Base-by-base conservation (phyloP, 2,113 vertebrate genomes). In the Shinisaurus crocodilurus region DNA sequence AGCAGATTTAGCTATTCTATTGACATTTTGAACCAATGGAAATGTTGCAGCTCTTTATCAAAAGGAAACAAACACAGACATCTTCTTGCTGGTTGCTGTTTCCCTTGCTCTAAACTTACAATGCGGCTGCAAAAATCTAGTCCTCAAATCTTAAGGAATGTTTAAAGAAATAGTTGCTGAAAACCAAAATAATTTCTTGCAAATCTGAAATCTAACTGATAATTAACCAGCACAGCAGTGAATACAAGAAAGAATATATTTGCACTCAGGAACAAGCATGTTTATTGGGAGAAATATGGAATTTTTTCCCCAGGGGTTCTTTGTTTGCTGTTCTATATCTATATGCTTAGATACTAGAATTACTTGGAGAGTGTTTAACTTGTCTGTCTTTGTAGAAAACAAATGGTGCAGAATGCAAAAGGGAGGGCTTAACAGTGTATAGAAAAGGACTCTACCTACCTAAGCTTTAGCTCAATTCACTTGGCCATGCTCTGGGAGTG, bases 1-100 rank as follows among this genome's bases (percentile, higher is more conserved):
- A 85, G 82, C 15, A 75, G 8, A 70, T 89, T 43, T 27, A n/a
- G 25, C 89, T 85, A 75, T 93, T 95, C 87, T 79, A 92, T 48
- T 67, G 29, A 86, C n/a, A 54, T 50, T 90, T 67, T 57, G 7
- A 60, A 75, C 65, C 82, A 82, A 75, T 70, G 60, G 8, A 37
- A 86, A 48, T 72, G 25, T 93, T 3, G 83, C 25, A 74, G 20
- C 70, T 75, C 69, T 50, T 84, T 91, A 88, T 50, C 84, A 43
- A 88, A 50, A 40, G 1, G 85, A 43, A 80, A 32, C 1, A 45
- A n/a, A 85, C 0, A 5, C 12, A 40, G 1, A 1, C 16, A 32
- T 87, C 87, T 93, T 75, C 67, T 90, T 93, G 10, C 5, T 89
- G 90, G 63, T 84, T 82, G 60, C 5, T 1, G 70, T 70, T 90